Conservation (phyloP, 2,797 vertebrate genomes). For the Tachyglossus aculeatus region DNA sequence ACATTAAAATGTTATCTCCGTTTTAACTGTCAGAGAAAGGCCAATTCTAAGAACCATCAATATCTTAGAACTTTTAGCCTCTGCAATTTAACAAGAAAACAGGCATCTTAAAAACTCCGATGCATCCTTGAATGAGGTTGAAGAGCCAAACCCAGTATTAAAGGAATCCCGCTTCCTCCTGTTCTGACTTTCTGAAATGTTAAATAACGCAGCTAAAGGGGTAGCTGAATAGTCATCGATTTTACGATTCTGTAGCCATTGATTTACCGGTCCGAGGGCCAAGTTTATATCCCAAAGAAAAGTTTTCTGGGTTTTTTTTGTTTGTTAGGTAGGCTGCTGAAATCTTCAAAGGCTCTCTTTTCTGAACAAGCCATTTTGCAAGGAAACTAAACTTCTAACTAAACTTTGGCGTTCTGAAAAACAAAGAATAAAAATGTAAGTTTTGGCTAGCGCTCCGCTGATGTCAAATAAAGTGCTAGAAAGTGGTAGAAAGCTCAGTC, state of each 20-base stretch:
- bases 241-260: constrained; percentile 67
- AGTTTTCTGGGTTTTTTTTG: constrained; percentile 66
- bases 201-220: constrained; percentile 48
- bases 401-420: constrained; percentile 67
- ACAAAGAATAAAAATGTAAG: constrained; percentile 68
- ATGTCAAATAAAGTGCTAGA: constrained; percentile 74
- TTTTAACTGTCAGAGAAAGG: constrained; percentile 12
- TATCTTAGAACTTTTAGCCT: constrained; percentile 21
- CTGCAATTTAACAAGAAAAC: constrained; percentile 26
- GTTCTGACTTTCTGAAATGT: constrained; percentile 25
- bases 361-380: constrained; percentile 35
- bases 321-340: constrained; percentile 21
- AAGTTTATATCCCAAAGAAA: constrained; percentile 44
- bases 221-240: constrained; percentile 49
- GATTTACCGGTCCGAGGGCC: constrained; percentile 58
- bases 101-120: neutral
- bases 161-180: constrained; percentile 20
- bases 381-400: constrained; percentile 56
- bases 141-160: constrained; percentile 12
- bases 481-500: constrained; percentile 79
- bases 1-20: neutral
- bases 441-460: constrained; percentile 69
- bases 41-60: neutral
- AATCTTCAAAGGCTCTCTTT: constrained; percentile 13
- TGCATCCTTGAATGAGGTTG: constrained; percentile 4